Base-by-base conservation (phyloP, 2,888 invertebrate genomes). In the Allolobophora icterica region DNA sequence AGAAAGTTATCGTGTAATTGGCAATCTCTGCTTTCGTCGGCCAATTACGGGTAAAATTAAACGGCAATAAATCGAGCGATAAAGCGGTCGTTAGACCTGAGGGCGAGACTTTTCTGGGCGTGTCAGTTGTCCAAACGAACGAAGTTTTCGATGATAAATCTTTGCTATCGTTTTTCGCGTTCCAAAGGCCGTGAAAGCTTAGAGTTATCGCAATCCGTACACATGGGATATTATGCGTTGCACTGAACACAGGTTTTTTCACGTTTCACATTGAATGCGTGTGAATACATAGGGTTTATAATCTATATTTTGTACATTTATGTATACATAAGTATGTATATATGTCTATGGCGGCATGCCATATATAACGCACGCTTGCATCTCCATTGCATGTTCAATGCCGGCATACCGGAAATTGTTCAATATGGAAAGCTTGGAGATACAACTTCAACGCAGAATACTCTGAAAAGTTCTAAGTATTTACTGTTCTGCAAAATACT, bases 1-100 rank as follows among this genome's bases (percentile, higher is more conserved):
- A 13, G n/a, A n/a, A 71, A n/a, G 30, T n/a, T 71, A n/a, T 71
- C 30, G 8, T 8, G 71, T 71, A 71, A 71, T 71, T 71, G 71
- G 11, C 71, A 71, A 71, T 71, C 71, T 71, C 71, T 71, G 71
- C n/a, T n/a, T 6, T 71, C 71, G 71, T 71, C 71, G 71, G n/a
- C 71, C 71, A 71, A 71, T 71, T 71, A 71, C 71, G 71, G 71
- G 71, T 71, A n/a, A 71, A 71, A 71, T 71, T 71, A 71, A 71
- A 71, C 71, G 30, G 71, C 71, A 2, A 71, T 71, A n/a, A 71
- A 71, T 71, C n/a, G 71, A 71, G 6, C 71, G 71, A 71, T 71
- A 71, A 71, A 71, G n/a, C 8, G 71, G 17, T 71, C 71, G 71
- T 71, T 71, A 71, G 17, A n/a, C 11, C n/a, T n/a, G 13, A n/a